Percentiles rank a stretch among this genome's conserved stretches.
phyloP scores from a whole-genome alignment of 2,113 vertebrate genomes.

The Callionymus lyra region DNA sequence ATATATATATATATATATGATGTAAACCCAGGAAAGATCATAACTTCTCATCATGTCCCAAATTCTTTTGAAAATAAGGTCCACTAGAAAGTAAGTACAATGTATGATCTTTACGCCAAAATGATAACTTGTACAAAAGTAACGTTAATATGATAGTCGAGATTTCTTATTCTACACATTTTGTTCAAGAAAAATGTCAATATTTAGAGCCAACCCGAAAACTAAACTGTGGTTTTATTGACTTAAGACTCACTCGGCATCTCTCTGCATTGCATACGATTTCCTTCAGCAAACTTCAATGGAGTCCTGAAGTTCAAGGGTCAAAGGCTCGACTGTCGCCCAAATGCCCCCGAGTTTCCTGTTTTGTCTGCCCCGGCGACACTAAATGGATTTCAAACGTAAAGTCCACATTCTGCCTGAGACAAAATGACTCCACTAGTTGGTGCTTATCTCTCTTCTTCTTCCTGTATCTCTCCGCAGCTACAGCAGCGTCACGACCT shows the following conservation, averaged over 20 bases:
- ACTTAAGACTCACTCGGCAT: slow-evolving; percentile 55
- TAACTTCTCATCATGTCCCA: too few species aligned
- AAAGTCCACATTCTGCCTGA: slow-evolving; percentile 18
- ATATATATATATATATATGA: too few species aligned
- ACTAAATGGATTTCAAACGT: slow-evolving; percentile 30
- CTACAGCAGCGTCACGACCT: too few species aligned
- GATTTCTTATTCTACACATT: too few species aligned
- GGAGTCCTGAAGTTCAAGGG: slow-evolving; percentile 52
- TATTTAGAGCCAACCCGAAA: too few species aligned
- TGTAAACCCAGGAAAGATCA: too few species aligned
- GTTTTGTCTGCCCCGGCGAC: slow-evolving; percentile 49
- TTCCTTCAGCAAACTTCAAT: slow-evolving; percentile 62
- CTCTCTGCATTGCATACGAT: slow-evolving; percentile 60
- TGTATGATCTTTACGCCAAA: too few species aligned
- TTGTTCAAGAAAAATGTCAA: too few species aligned
- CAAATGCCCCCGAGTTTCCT: slow-evolving; percentile 63
- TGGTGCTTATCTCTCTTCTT: not conserved
- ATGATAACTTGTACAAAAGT: too few species aligned
- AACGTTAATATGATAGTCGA: too few species aligned
- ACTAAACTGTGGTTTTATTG: slow-evolving; percentile 47
- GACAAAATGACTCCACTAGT: slow-evolving; percentile 14
- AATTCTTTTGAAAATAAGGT: too few species aligned
- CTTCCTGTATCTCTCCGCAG: not conserved
- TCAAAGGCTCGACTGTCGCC: slow-evolving; percentile 54
- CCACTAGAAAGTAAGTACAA: too few species aligned